These are phyloP conservation scores for Ennomos quercinarius DNA, from an alignment of 2,888 invertebrate species.

Conservation along the genomic window DNA sequence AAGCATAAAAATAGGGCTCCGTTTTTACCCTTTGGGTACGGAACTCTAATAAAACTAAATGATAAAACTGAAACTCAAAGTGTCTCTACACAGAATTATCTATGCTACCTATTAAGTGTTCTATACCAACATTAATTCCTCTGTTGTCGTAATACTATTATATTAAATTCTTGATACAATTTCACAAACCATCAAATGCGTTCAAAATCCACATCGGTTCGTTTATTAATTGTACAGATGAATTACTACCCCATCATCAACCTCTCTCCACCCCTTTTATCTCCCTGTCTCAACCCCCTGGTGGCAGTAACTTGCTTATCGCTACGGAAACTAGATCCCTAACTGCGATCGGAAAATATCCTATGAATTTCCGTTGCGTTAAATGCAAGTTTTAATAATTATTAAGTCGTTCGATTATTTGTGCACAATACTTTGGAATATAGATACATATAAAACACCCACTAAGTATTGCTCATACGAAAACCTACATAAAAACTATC, in stretches of 20 bases:
- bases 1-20: too few species aligned
- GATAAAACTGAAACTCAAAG: too few species aligned
- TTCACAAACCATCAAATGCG: slow-evolving; percentile 68
- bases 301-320: slow-evolving; percentile 79
- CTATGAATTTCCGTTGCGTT: slow-evolving; percentile 64
- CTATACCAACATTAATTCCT: too few species aligned
- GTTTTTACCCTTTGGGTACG: too few species aligned
- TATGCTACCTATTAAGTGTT: too few species aligned
- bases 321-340: slow-evolving; percentile 76
- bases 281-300: slow-evolving; percentile 39
- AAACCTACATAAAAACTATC: too few species aligned
- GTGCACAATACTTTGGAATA: neutral
- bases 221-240: slow-evolving; percentile 77
- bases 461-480: too few species aligned
- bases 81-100: too few species aligned
- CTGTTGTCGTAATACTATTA: too few species aligned
- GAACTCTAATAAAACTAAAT: too few species aligned
- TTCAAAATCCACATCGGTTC: slow-evolving; percentile 66
- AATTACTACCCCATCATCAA: slow-evolving; percentile 45
- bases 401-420: neutral
- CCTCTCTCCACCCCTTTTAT: slow-evolving; percentile 42
- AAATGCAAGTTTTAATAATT: slow-evolving; percentile 27
- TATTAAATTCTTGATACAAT: slow-evolving; percentile 47
- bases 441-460: too few species aligned
- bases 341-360: slow-evolving; percentile 73